Evolutionary conservation across 1,140 invertebrate species (phyloP).

Genomic region (Hetaerina americana): DNA sequence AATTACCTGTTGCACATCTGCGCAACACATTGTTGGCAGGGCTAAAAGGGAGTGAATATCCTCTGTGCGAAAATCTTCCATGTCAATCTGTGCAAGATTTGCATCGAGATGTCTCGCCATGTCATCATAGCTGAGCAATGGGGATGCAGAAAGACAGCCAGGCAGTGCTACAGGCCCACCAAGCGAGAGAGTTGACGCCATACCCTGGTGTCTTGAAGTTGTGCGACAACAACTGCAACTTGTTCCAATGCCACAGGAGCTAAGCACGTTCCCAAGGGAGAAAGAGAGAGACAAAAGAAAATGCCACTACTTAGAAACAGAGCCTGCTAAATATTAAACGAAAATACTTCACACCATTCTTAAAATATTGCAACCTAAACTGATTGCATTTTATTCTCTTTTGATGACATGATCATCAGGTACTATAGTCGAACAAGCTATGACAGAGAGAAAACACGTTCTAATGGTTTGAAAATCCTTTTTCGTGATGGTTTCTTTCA

Average conservation of each 20-base stretch:
- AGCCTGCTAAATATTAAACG: no score
- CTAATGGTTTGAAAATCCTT: no score
- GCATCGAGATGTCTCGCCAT: constrained; percentile 77
- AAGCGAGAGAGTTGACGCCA: neutral
- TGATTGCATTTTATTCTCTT: no score
- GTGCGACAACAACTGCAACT: neutral
- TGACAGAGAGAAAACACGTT: no score
- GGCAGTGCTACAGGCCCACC: neutral
- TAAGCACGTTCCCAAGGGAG: no score
- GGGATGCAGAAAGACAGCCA: neutral
- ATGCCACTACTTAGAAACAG: no score
- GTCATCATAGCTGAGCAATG: constrained; percentile 49
- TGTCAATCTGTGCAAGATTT: constrained; percentile 85
- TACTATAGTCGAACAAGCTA: no score
- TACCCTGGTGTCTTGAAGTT: neutral
- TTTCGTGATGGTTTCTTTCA: no score
- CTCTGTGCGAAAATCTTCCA: constrained; percentile 83
- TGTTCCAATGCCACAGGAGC: neutral
- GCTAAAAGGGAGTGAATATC: constrained; percentile 77
- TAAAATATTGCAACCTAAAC: no score
- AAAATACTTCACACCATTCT: no score
- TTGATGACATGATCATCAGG: no score
- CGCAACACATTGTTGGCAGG: constrained; percentile 54
- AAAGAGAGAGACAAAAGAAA: no score
- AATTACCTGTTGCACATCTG: constrained; percentile 28